Conservation (phyloP, 2,113 vertebrate species). For the Oceanites oceanicus region DNA sequence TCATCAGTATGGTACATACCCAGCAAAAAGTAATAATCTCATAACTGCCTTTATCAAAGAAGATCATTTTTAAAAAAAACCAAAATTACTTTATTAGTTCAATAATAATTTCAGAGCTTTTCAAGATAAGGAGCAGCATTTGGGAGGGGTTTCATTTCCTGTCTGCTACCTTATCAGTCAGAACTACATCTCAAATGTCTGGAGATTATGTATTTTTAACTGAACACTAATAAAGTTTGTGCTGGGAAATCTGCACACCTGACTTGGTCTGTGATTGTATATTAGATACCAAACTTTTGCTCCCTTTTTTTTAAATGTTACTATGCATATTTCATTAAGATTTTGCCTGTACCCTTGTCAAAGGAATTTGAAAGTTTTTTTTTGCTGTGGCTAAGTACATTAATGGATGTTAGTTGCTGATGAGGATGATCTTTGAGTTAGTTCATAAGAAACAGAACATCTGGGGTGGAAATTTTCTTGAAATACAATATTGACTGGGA, state of each 20-base stretch:
- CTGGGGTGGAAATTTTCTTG: background rate
- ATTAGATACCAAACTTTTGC: conserved; percentile 68
- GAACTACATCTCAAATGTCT: conserved; percentile 80
- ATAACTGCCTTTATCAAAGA: conserved; percentile 72
- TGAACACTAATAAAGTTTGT: conserved; percentile 80
- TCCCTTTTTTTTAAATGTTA: background rate
- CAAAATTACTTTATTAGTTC: conserved; percentile 86
- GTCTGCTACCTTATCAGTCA: conserved; percentile 74
- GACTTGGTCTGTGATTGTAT: conserved; percentile 67
- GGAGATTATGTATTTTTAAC: conserved; percentile 81
- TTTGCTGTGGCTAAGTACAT: background rate
- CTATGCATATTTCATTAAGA: conserved; percentile 61
- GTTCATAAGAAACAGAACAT: background rate
- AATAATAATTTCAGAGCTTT: conserved; percentile 82
- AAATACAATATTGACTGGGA: background rate
- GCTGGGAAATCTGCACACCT: conserved; percentile 68
- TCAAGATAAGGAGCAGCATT: conserved; percentile 81
- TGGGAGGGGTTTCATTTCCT: conserved; percentile 85
- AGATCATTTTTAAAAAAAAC: conserved; percentile 63
- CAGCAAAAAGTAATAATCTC: conserved; percentile 78
- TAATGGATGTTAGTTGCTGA: background rate
- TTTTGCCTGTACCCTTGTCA: background rate
- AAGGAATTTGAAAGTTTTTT: background rate
- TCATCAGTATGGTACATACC: conserved; percentile 40
- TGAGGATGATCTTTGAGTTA: background rate